Evolutionary conservation across 2,888 invertebrate genomes (phyloP).

Genomic region (Acronicta aceris): DNA sequence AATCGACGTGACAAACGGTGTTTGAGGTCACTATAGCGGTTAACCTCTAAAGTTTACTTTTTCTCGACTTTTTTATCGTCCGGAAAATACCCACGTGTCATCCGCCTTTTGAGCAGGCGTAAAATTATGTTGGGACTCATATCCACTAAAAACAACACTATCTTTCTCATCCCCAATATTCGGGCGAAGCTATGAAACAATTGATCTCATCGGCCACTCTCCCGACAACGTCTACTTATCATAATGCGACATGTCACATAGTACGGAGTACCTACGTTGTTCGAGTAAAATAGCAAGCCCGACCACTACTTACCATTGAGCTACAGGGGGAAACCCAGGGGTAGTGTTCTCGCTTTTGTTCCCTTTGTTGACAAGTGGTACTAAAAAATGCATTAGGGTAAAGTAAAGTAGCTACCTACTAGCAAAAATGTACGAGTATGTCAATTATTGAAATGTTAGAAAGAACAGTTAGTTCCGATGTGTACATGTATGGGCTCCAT

Average conservation of each 20-base stretch:
- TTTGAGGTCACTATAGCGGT: not conserved
- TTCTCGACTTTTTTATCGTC: no score
- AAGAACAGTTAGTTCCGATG: no score
- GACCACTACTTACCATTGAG: slow-evolving; percentile 21
- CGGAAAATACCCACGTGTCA: no score
- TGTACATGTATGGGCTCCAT: no score
- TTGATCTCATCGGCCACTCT: no score
- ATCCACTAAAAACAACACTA: no score
- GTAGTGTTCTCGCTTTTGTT: slow-evolving; percentile 40
- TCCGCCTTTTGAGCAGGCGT: no score
- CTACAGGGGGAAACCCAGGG: slow-evolving; percentile 36
- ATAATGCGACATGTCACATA: not conserved
- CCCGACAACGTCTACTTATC: not conserved
- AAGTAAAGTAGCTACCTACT: slow-evolving; percentile 11
- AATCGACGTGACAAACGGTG: not conserved
- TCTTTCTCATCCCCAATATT: no score
- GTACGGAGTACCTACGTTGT: not conserved
- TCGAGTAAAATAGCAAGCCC: slow-evolving; percentile 13
- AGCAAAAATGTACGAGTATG: not conserved
- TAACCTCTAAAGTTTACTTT: not conserved
- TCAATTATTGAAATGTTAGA: no score
- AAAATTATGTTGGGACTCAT: no score
- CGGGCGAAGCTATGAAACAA: no score
- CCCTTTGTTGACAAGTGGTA: slow-evolving; percentile 15
- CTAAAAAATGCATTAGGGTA: slow-evolving; percentile 34